A percentile compares a stretch with the other conserved stretches of the same genome.
phyloP scores from a whole-genome alignment of 2,113 vertebrate genomes.

The Larimichthys crocea region DNA sequence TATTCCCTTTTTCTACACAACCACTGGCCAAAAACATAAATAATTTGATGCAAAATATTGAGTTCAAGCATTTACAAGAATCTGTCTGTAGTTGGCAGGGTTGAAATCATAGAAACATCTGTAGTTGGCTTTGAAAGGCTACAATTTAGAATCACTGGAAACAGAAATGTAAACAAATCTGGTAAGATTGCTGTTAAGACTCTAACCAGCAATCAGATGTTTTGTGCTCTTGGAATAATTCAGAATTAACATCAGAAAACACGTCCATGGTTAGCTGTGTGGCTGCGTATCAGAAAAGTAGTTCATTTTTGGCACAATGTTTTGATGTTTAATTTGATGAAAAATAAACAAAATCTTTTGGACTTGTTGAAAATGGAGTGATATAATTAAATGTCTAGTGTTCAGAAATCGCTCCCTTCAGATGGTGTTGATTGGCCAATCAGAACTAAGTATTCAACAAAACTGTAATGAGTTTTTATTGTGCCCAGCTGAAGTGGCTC shows the following conservation, averaged over 20 bases:
- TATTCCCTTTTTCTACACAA: not conserved
- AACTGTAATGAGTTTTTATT: not conserved
- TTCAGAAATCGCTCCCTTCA: conserved; percentile 3
- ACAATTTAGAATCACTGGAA: conserved; percentile 26
- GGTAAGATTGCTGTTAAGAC: conserved; percentile 10
- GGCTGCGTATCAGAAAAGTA: not conserved
- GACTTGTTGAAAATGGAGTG: conserved; percentile 18
- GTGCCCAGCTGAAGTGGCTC: not conserved
- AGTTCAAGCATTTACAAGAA: conserved; percentile 23
- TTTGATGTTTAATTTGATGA: conserved; percentile 17
- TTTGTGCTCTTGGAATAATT: conserved; percentile 17
- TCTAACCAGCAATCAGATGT: conserved; percentile 29
- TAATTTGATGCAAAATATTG: conserved; percentile 28
- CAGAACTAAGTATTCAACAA: conserved; percentile 12
- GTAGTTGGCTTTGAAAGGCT: conserved; percentile 9
- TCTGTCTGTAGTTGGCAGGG: conserved; percentile 9
- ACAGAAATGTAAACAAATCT: conserved; percentile 6
- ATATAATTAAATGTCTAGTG: conserved; percentile 17
- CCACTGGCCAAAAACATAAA: conserved; percentile 11
- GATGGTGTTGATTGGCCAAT: conserved; percentile 4
- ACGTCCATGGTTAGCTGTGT: not conserved
- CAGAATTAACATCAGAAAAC: not conserved
- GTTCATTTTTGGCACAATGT: conserved; percentile 10
- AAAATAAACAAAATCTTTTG: conserved; percentile 5
- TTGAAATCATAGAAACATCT: conserved; percentile 28